Base-by-base conservation (phyloP, 2,797 vertebrate genomes). In the Bucorvus abyssinicus region DNA sequence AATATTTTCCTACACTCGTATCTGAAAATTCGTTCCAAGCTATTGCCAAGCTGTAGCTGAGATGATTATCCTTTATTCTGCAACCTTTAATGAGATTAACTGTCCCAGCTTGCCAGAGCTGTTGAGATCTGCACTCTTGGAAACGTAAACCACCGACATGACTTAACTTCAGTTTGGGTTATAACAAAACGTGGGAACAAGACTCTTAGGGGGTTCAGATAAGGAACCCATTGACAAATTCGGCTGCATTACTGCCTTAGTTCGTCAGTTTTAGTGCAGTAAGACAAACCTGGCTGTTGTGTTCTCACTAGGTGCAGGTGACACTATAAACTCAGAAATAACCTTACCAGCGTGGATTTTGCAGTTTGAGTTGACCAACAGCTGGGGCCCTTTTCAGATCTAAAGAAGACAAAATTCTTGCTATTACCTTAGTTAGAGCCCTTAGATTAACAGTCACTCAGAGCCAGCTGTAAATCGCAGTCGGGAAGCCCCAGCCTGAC, bases 31-130 rank as follows among this genome's bases (percentile, higher is more conserved):
- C 61, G 38, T 95, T 94, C 89, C 55, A 63, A 88, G 77, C 55
- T 92, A 73, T 78, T 94, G 74, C 60, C 53, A 70, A 80, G 64
- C 45, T 60, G 71, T 68, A 91, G 71, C 53, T 77, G 87, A 95
- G 91, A 89, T 87, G 32, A 93, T 93, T 91, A 90, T 80, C 86
- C 78, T 89, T 87, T 94, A 80, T 85, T 94, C 71, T 85, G 56
- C 50, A 87, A 65, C 83, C 60, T 90, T 90, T 89, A 95, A 93
- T 93, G 78, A 80, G 94, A 95, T 90, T 73, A 90, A 77, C 79
- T 68, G n/a, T 34, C 88, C 69, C 49, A 89, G 42, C 68, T 82
- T 92, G 81, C 56, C 71, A 73, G 59, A 83, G 57, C 42, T 87
- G 52, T 68, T 82, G 74, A 32, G 73, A 68, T 13, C 56, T 71